Evolutionary conservation across 2,888 invertebrate genomes (phyloP), one percentile per base, ranked within the genome.

Genomic region (Chydorus sphaericus): DNA sequence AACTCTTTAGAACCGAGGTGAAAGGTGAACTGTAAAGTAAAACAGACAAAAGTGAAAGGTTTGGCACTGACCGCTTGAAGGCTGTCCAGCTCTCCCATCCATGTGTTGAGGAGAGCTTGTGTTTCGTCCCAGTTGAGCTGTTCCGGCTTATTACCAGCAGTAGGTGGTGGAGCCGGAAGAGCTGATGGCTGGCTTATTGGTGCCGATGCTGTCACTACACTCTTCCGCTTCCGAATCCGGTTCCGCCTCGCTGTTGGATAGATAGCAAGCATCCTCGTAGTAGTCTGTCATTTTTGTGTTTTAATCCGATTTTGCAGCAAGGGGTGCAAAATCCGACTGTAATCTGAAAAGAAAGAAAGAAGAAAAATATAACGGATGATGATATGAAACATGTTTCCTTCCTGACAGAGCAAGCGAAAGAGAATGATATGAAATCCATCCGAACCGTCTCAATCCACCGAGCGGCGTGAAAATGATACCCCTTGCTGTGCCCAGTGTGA

Each of bases 71-170:
- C 85, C 75, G 81, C 81, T 51, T 83, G 81, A 56, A 85, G 75
- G 61, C 76, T 81, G 65, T 83, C 81, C 63, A 85, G 76, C 69
- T 85, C 84, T 59, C 83, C 84, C 11, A 85, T 75, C 83, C 83
- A 84, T 66, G 82, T 82, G 72, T 84, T 83, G 62, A 85, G 77
- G 62, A 84, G 75, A 62, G 82, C 81, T 67, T 83, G 83, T 20
- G 84, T 83, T 72, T 83, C 83, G 61, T 75, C 75, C 33, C 63
- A 62, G 54, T 65, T 65, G 16, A 60, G 62, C n/a, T n/a, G n/a
- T 30, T 65, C 65, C n/a, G 58, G 65, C 65, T 49, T 68, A 64
- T n/a, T n/a, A n/a, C 60, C 65, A 63, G 23, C 28, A 28, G 48
- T 48, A 18, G 48, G 23, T 48, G 23, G 48, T 11, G 11, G 23